Conservation (phyloP, 2,797 vertebrate species). For the Karalla daura region DNA sequence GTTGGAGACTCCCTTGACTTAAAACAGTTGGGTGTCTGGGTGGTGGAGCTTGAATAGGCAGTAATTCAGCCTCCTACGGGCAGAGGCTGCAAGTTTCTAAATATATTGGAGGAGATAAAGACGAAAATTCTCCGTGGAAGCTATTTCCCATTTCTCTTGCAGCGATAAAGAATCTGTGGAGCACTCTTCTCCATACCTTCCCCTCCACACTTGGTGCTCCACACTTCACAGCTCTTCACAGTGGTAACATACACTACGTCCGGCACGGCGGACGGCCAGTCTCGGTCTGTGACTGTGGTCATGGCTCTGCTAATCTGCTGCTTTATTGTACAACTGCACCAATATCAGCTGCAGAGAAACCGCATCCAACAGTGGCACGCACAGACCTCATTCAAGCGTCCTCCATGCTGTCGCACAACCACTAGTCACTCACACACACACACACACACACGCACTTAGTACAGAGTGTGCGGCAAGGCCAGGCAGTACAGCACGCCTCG, state of each 20-base stretch:
- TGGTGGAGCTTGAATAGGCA: constrained; percentile 33
- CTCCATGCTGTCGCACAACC: constrained; percentile 26
- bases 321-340: constrained; percentile 61
- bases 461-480: constrained; percentile 61
- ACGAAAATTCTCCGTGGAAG: constrained; percentile 20
- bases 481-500: constrained; percentile 67
- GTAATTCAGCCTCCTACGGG: constrained; percentile 43
- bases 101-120: constrained; percentile 39
- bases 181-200: constrained; percentile 6
- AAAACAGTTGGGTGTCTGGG: constrained; percentile 45
- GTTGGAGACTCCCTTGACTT: constrained; percentile 53
- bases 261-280: constrained; percentile 36
- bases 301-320: constrained; percentile 55
- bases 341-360: constrained; percentile 56
- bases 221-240: too few species aligned
- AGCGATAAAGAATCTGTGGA: constrained; percentile 20
- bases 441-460: constrained; percentile 12
- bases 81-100: constrained; percentile 37
- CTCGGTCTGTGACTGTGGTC: constrained; percentile 23
- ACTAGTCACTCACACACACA: constrained; percentile 17
- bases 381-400: constrained; percentile 32
- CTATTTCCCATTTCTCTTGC: constrained; percentile 34
- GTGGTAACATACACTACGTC: constrained; percentile 28
- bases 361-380: constrained; percentile 41
- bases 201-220: too few species aligned